Conservation (phyloP, 2,113 vertebrate species). For the Agapornis roseicollis region DNA sequence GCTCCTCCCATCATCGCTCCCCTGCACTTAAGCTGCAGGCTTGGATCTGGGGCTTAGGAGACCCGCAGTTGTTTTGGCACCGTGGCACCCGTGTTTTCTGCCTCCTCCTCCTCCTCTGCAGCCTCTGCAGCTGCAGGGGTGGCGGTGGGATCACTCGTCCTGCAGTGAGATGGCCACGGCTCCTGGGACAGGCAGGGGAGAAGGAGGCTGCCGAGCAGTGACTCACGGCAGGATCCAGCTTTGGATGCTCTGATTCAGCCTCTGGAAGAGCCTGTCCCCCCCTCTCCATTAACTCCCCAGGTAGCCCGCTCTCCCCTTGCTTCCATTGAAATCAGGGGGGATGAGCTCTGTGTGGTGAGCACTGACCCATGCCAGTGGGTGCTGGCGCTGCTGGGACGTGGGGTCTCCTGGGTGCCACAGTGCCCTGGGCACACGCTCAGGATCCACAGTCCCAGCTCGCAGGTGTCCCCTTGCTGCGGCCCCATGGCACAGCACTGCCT, state of each 20-base stretch:
- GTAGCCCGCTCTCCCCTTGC: not conserved
- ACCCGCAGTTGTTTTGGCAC: fast-evolving
- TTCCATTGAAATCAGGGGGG: not conserved
- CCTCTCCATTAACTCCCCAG: not conserved
- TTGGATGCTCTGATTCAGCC: not conserved
- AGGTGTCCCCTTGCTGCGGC: not conserved
- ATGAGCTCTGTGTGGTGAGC: not conserved
- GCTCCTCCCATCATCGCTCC: not conserved
- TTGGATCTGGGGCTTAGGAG: not conserved
- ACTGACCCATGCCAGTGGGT: not conserved
- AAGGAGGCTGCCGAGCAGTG: not conserved
- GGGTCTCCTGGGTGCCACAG: not conserved
- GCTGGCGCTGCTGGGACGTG: not conserved
- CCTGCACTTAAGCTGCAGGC: not conserved
- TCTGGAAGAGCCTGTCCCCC: not conserved
- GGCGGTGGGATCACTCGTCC: not conserved
- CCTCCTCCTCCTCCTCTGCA: not conserved
- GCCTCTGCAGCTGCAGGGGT: not conserved
- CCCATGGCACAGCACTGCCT: fast-evolving
- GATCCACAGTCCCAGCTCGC: not conserved
- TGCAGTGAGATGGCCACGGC: fast-evolving
- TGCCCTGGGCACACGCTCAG: fast-evolving
- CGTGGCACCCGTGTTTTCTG: fast-evolving
- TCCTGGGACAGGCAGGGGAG: not conserved
- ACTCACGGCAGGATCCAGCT: not conserved